Evolutionary conservation across 2,888 invertebrate species (phyloP).

Genomic region (Drosophila birchii): DNA sequence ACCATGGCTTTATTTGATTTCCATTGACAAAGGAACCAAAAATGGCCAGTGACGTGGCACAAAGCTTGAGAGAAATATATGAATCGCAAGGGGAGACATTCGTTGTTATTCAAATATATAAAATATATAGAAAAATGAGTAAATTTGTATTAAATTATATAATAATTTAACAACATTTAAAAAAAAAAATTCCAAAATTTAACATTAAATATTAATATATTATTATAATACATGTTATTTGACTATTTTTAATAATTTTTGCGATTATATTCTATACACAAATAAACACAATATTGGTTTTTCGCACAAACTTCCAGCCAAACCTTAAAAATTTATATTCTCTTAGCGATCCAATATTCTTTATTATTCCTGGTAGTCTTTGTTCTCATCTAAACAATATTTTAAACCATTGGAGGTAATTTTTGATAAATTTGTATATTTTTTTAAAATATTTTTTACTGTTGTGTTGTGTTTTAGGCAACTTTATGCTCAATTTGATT

Average conservation of each 20-base stretch:
- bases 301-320: not conserved
- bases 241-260: not conserved
- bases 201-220: not conserved
- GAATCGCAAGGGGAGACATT: too few species aligned
- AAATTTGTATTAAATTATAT: not conserved
- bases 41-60: not conserved
- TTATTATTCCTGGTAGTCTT: not conserved
- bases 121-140: not conserved
- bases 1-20: conserved; percentile 19
- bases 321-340: not conserved
- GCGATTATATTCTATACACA: accelerated
- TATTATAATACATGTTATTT: not conserved
- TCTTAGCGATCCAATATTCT: not conserved
- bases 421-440: not conserved
- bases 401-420: not conserved
- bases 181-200: too few species aligned
- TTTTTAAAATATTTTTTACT: not conserved
- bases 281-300: not conserved
- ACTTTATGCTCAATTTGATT: too few species aligned
- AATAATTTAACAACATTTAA: not conserved
- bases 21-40: conserved; percentile 5
- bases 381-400: not conserved
- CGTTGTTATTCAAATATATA: too few species aligned
- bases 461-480: not conserved
- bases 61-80: too few species aligned